Conservation (phyloP, 1,140 invertebrate genomes). For the Gryllus bimaculatus region DNA sequence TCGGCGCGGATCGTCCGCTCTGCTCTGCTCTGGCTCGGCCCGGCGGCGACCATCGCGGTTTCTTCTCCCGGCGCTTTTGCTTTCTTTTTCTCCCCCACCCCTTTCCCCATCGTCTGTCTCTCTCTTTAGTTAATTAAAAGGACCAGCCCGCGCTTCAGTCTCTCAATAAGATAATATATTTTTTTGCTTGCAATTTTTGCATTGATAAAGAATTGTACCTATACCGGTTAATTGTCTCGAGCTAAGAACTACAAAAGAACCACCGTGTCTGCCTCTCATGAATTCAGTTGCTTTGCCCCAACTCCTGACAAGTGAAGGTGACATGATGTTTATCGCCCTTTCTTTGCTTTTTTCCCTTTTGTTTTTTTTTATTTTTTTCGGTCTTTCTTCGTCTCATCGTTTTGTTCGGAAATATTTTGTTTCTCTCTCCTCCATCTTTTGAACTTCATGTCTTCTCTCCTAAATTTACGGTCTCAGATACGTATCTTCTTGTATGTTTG, state of each 20-base stretch:
- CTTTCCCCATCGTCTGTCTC: neutral
- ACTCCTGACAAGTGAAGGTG: slow-evolving; percentile 6
- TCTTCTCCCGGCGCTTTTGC: neutral
- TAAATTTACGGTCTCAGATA: no score
- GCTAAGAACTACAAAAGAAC: neutral
- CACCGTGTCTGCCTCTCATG: neutral
- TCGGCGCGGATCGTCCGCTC: no score
- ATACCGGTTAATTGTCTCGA: neutral
- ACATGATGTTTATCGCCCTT: slow-evolving; percentile 10
- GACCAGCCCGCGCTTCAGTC: no score
- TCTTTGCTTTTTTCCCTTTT: neutral
- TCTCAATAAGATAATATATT: no score
- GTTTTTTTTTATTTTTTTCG: neutral
- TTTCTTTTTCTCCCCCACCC: neutral
- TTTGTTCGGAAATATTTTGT: neutral
- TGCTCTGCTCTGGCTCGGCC: no score
- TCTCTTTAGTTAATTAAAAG: no score
- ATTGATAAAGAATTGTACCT: slow-evolving; percentile 1
- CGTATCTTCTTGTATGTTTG: no score
- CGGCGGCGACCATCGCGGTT: neutral
- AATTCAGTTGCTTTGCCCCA: neutral
- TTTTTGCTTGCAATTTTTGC: neutral
- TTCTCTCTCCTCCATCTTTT: no score
- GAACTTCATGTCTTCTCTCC: no score
- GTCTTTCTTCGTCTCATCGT: slow-evolving; percentile 1